Conservation (phyloP, 2,113 vertebrate species). For the Silurus asotus region DNA sequence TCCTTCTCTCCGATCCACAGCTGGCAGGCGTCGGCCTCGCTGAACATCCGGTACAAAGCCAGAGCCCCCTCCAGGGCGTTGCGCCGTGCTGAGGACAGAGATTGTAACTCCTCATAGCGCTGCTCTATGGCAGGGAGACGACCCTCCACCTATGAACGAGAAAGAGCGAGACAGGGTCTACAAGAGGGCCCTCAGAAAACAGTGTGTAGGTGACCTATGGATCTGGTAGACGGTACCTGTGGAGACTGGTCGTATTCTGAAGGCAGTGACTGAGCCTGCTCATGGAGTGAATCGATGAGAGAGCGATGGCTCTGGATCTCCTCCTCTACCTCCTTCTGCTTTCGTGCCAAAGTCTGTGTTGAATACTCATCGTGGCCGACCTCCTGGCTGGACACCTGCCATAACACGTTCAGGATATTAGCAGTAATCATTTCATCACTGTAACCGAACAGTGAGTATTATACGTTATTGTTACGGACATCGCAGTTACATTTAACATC, state of each 20-base stretch:
- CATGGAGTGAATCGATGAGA: slow-evolving; percentile 80
- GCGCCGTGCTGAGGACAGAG: slow-evolving; percentile 73
- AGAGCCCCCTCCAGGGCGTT: slow-evolving; percentile 84
- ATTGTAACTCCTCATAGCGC: slow-evolving; percentile 80
- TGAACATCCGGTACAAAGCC: slow-evolving; percentile 86
- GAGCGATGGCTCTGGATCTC: slow-evolving; percentile 84
- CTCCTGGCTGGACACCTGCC: slow-evolving; percentile 81
- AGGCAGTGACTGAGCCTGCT: slow-evolving; percentile 77
- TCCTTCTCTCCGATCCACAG: slow-evolving; percentile 94
- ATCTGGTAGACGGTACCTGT: slow-evolving; percentile 54
- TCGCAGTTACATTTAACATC: not conserved
- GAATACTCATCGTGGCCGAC: slow-evolving; percentile 90
- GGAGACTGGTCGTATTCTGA: slow-evolving; percentile 61
- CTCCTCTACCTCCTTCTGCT: slow-evolving; percentile 88
- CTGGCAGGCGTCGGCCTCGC: slow-evolving; percentile 88
- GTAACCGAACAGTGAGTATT: too few species aligned
- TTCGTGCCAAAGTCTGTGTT: slow-evolving; percentile 84
- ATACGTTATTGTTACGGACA: not conserved
- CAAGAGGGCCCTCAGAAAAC: too few species aligned
- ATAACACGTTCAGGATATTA: not conserved
- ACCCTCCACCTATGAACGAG: slow-evolving; percentile 66
- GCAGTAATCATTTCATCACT: not conserved
- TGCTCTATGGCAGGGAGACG: slow-evolving; percentile 80
- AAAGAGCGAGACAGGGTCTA: not conserved
- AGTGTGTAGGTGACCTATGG: not conserved